phyloP scores from a whole-genome alignment of 1,140 invertebrate genomes.

The Aphelenchoides fujianensis region DNA sequence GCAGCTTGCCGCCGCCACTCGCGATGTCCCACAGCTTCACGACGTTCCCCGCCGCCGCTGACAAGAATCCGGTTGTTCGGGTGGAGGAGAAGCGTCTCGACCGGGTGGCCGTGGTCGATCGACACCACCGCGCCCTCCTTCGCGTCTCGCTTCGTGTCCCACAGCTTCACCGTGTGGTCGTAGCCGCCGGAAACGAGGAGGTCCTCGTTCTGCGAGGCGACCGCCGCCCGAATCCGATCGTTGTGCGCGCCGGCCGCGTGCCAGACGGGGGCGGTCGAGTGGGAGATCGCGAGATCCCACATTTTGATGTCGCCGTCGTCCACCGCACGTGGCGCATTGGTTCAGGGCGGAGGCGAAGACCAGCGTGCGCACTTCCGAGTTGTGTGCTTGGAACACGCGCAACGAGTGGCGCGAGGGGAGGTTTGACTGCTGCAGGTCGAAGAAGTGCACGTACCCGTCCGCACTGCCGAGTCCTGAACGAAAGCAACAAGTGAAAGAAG shows the following conservation, averaged over 20 bases:
- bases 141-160: conserved; percentile 71
- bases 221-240: conserved; percentile 59
- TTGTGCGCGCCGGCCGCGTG: conserved; percentile 69
- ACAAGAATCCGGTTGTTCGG: conserved; percentile 84
- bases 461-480: conserved; percentile 71
- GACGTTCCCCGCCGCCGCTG: conserved; percentile 82
- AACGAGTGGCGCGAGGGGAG: conserved; percentile 62
- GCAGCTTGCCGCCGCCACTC: conserved; percentile 77
- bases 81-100: conserved; percentile 83
- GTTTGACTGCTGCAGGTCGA: conserved; percentile 72
- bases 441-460: conserved; percentile 79
- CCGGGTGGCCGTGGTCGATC: conserved; percentile 82
- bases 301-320: conserved; percentile 80
- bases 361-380: conserved; percentile 69
- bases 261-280: conserved; percentile 69
- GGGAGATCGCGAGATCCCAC: conserved; percentile 68
- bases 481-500: conserved; percentile 65
- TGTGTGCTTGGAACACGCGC: conserved; percentile 72
- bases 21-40: conserved; percentile 89
- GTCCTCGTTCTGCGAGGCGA: conserved; percentile 22
- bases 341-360: conserved; percentile 77
- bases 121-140: conserved; percentile 68
- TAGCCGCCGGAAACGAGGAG: conserved; percentile 73
- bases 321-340: conserved; percentile 80
- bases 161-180: conserved; percentile 83